Percentiles rank a stretch among this genome's conserved stretches.
These are phyloP conservation scores for Xerus inauris DNA, from an alignment of 2,113 vertebrate species.

Conservation along the genomic window DNA sequence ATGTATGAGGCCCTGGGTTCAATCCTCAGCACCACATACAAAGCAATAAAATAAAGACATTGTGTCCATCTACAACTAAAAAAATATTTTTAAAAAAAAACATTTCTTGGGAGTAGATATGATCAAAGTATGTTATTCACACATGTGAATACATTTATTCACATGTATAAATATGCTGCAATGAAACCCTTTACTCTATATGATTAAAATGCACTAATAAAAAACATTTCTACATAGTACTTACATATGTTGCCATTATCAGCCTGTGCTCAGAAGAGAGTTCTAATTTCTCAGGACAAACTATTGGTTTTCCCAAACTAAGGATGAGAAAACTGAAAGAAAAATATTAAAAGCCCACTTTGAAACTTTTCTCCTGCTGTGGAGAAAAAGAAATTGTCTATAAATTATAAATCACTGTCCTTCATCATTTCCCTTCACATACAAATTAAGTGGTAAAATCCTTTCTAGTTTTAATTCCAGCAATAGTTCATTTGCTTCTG, in stretches of 20 bases:
- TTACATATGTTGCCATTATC: neutral
- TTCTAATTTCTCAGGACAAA: neutral
- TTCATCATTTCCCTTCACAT: neutral
- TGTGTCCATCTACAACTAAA: too few species aligned
- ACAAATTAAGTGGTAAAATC: neutral
- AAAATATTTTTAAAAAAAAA: too few species aligned
- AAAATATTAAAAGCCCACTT: neutral
- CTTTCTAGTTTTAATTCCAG: slow-evolving; percentile 39
- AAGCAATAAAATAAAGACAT: too few species aligned
- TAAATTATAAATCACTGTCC: neutral
- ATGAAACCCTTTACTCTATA: neutral
- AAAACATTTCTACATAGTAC: neutral
- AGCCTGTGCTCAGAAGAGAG: neutral
- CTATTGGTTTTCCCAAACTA: slow-evolving; percentile 55
- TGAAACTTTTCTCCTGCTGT: neutral
- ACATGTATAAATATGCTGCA: neutral
- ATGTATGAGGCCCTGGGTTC: too few species aligned
- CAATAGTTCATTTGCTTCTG: slow-evolving; percentile 39
- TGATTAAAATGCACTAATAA: neutral
- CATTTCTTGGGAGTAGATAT: neutral
- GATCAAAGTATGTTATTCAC: neutral
- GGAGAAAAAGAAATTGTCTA: neutral
- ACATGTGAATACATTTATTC: too few species aligned
- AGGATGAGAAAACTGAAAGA: slow-evolving; percentile 14
- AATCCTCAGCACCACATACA: too few species aligned